phyloP scores from a whole-genome alignment of 2,113 vertebrate species.

The Microtus ochrogaster region DNA sequence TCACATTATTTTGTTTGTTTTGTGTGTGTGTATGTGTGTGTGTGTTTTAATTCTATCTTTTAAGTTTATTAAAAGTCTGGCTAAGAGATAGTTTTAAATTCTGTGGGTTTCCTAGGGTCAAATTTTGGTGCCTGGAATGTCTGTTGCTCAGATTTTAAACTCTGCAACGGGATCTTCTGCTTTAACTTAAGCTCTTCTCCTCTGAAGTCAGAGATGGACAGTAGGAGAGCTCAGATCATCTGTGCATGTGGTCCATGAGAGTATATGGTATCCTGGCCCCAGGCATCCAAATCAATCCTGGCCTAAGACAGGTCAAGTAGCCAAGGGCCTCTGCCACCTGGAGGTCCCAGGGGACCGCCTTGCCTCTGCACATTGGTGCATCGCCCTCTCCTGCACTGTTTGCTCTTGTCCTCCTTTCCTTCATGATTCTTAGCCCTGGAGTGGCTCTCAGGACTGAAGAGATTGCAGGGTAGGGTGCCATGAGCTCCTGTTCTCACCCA shows the following conservation, averaged over 20 bases:
- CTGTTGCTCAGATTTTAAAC: conserved; percentile 76
- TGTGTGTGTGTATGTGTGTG: not conserved
- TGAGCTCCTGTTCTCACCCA: conserved; percentile 52
- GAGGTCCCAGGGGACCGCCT: not conserved
- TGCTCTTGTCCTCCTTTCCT: conserved; percentile 31
- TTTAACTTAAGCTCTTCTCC: not conserved
- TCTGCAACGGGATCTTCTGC: conserved; percentile 36
- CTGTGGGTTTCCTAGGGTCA: conserved; percentile 66
- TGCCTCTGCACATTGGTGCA: not conserved
- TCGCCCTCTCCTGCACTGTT: conserved; percentile 8
- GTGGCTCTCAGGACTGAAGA: conserved; percentile 65
- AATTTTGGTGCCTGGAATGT: conserved; percentile 47
- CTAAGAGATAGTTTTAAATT: conserved; percentile 68
- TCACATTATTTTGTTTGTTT: conserved; percentile 40
- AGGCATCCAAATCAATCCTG: not conserved
- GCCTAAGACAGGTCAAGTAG: not conserved
- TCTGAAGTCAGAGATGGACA: not conserved
- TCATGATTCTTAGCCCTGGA: conserved; percentile 61
- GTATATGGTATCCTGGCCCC: not conserved
- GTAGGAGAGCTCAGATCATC: conserved; percentile 21
- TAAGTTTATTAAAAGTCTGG: conserved; percentile 61
- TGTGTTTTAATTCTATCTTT: not conserved
- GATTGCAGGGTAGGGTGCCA: conserved; percentile 63
- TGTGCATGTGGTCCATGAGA: not conserved
- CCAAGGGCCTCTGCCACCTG: conserved; percentile 52